Conservation (phyloP, 1,140 invertebrate species). For the Platorchestia sp. region DNA sequence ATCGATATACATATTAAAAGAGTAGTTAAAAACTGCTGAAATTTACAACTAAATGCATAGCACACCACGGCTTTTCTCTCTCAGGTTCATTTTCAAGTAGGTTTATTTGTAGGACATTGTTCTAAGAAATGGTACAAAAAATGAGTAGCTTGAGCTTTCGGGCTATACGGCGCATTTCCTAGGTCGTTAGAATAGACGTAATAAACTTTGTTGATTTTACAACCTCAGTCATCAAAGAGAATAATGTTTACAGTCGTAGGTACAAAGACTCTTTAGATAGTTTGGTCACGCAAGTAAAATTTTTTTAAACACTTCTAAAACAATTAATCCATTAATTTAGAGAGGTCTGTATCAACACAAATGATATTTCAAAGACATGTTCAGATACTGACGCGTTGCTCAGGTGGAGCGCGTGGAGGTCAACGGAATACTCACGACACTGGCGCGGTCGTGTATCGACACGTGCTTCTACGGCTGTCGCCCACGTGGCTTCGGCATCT, state of each 20-base stretch:
- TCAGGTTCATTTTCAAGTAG: not conserved
- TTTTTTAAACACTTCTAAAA: not conserved
- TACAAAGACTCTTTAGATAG: not conserved
- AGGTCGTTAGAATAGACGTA: not conserved
- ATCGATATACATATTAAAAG: not conserved
- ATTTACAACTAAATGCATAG: not conserved
- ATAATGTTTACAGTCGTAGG: no score
- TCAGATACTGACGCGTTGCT: not conserved
- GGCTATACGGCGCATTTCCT: no score
- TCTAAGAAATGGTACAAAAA: not conserved
- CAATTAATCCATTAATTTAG: not conserved
- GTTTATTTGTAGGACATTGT: not conserved
- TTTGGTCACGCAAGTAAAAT: not conserved
- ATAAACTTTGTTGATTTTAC: no score
- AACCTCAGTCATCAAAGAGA: no score
- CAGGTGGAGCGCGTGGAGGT: conserved; percentile 64
- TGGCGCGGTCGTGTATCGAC: conserved; percentile 63
- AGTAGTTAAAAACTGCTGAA: not conserved
- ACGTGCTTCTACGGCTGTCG: conserved; percentile 61
- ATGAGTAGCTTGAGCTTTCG: no score
- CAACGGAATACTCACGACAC: conserved; percentile 60
- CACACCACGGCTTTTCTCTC: not conserved
- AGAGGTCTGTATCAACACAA: not conserved
- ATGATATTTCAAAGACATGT: not conserved
- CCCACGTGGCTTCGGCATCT: conserved; percentile 63